Evolutionary conservation across 2,888 invertebrate genomes (phyloP), one percentile per base, ranked within the genome.

Genomic region (Lampropteryx suffumata): DNA sequence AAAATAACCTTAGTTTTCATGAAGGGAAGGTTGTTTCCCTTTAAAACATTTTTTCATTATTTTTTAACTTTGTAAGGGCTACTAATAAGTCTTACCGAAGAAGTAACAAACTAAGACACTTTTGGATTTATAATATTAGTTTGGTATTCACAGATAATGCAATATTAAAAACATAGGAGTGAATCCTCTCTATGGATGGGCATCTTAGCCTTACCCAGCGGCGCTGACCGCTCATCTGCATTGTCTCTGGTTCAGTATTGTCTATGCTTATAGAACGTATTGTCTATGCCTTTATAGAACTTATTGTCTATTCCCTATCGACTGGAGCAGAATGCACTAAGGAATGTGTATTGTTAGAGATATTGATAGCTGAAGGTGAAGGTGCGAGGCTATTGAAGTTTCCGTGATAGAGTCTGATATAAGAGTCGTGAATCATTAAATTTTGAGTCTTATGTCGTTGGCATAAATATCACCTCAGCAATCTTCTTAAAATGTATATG

Each of bases 201-300:
- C 4, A 27, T 12, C 28, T 17, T n/a, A 3, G 29, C 13, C 34
- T 27, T 28, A 29, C 47, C 54, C 51, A 33, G 45, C 30, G 57
- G 55, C 60, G 40, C 29, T 48, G 50, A 48, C 36, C 37, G 53
- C 46, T 55, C 52, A 51, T 54, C 51, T 54, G 41, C 42, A 57
- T 60, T 60, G 60, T 60, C 57, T 57, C 42, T 30, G 39, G 33
- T 30, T 36, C 40, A 32, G 39, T 34, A 53, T 48, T 53, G 47
- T 53, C 40, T 50, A 41, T 21, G 49, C n/a, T n/a, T n/a, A n/a
- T n/a, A n/a, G n/a, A 4, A 10, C 10, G 33, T 45, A 50, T 50
- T 50, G 41, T 46, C 28, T 37, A 27, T 26, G 17, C 17, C 17
- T 17, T 4, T 17, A 17, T 17, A 17, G 11, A 6, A 11, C 11